These are phyloP conservation scores for Cyprinodon variegatus DNA, from an alignment of 2,113 vertebrate genomes.

Conservation along the genomic window DNA sequence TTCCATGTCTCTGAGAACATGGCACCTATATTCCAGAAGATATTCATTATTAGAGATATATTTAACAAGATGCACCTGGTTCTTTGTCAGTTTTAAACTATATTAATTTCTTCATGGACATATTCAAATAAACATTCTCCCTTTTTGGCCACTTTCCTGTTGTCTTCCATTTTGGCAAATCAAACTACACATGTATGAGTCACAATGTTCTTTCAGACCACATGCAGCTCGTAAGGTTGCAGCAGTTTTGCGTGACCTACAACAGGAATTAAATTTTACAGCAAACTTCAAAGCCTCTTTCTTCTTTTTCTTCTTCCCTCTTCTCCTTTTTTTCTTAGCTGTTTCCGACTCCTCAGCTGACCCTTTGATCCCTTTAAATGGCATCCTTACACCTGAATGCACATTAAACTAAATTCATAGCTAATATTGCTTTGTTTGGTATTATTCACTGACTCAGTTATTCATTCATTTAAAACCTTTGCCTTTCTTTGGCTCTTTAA, in stretches of 20 bases:
- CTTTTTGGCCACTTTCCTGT: background rate
- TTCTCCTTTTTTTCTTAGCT: slow-evolving; percentile 12
- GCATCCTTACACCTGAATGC: background rate
- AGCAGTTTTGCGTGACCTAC: slow-evolving; percentile 10
- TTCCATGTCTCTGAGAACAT: too few relatives aligned
- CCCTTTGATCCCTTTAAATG: slow-evolving; percentile 12
- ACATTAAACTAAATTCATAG: background rate
- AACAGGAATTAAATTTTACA: slow-evolving; percentile 53
- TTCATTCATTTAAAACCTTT: slow-evolving; percentile 1
- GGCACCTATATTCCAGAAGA: too few relatives aligned
- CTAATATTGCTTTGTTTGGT: background rate
- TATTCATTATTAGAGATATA: too few relatives aligned
- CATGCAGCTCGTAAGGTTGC: background rate
- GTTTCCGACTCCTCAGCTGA: slow-evolving; percentile 23
- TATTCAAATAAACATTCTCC: too few relatives aligned
- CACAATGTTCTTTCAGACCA: background rate
- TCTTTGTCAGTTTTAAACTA: too few relatives aligned
- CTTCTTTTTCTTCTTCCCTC: slow-evolving; percentile 33
- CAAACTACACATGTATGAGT: background rate
- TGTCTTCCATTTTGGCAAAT: background rate
- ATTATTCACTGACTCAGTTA: background rate
- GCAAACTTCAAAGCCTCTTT: slow-evolving; percentile 68
- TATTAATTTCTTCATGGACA: too few relatives aligned
- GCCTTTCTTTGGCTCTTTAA: slow-evolving; percentile 22
- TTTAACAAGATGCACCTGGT: too few relatives aligned